Evolutionary conservation across 2,797 vertebrate species (phyloP), one percentile per base, ranked within the genome.

Genomic region (Sus cebifrons): DNA sequence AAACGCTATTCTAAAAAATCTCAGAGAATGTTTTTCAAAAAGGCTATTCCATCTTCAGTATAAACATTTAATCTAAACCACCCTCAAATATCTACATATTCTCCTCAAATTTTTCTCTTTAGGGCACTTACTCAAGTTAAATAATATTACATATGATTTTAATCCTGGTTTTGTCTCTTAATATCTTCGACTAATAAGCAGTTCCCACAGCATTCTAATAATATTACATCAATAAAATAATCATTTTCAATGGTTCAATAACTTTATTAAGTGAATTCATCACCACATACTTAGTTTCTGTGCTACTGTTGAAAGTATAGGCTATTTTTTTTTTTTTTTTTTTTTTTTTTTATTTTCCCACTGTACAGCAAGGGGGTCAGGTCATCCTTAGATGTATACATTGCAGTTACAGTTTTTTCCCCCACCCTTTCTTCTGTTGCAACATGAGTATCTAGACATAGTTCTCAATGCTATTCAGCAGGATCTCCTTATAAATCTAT

Each of bases 1-100:
- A 96, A 58, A 49, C 44, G 44, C 44, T 49, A 49, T 49, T 49
- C 44, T 49, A 49, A 49, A 49, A 49, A 49, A 49, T 49, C 44
- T 49, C 44, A 49, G 44, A 49, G 44, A 49, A 49, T 49, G 36
- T 49, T 49, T 49, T 49, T 49, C 9, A 49, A 49, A 49, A 77
- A 54, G 27, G 10, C 71, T 92, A 79, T 52, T 87, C 58, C 90
- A 27, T 79, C 62, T 82, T 95, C 21, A 95, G 68, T 21, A 64
- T 86, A 96, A 95, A 96, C 62, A 93, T 94, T 96, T 32, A 89
- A 14, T 96, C 89, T 71, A 60, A 93, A 60, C 14, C 20, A 93
- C 67, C 86, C 82, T 70, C 44, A 71, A 54, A 87, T 44, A 90
- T 73, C 58, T 83, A 0, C 75, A 83, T 81, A 81, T 92, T 93